phyloP scores from a whole-genome alignment of 2,113 vertebrate species.

The Syrmaticus mikado region DNA sequence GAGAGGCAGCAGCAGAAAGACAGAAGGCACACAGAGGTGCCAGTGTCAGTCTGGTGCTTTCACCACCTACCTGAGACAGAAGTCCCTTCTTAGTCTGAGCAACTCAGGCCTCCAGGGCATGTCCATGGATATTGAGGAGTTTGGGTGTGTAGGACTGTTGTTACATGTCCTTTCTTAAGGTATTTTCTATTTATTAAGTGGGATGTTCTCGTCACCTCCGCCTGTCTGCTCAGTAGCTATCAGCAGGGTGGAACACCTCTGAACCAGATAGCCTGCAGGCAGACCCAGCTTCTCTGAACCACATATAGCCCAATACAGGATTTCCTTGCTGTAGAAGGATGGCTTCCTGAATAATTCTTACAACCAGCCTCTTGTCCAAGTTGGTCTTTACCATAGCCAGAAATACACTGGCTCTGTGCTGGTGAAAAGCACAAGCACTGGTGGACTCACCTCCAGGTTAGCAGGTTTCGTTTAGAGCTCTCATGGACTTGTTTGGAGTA shows the following conservation, averaged over 20 bases:
- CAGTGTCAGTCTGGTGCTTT: background rate
- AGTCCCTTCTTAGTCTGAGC: background rate
- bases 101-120: background rate
- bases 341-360: conserved; percentile 12
- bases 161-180: background rate
- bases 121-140: fast-evolving
- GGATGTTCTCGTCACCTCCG: background rate
- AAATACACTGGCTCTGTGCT: fast-evolving
- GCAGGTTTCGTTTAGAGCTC: background rate
- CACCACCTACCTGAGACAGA: background rate
- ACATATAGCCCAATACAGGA: conserved; percentile 22
- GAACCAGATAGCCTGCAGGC: background rate
- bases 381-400: background rate
- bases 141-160: background rate
- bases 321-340: conserved; percentile 44
- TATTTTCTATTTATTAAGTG: background rate
- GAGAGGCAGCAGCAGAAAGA: background rate
- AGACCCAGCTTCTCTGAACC: background rate
- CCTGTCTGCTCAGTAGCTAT: background rate
- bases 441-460: background rate
- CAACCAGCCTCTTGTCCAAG: background rate
- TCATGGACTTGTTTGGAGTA: background rate
- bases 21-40: background rate
- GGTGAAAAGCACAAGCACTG: background rate
- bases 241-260: background rate